A percentile compares a stretch with the other conserved stretches of the same genome.
Conservation (phyloP, 2,113 vertebrate species). For the Furnarius figulus region DNA sequence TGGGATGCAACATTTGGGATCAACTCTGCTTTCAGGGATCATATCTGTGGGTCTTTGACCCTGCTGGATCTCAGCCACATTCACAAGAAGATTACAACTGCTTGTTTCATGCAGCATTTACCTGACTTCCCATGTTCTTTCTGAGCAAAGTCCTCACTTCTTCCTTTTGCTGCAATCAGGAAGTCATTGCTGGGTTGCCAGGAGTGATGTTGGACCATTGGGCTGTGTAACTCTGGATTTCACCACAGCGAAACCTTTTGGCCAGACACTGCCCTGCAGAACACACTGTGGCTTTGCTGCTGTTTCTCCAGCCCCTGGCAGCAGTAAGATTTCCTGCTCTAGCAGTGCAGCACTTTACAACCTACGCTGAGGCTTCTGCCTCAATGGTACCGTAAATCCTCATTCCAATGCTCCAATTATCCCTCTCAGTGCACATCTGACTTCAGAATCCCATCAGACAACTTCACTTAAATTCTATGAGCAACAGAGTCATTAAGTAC, state of each 20-base stretch:
- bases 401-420: not conserved
- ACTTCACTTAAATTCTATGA: slow-evolving; percentile 41
- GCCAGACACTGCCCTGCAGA: not conserved
- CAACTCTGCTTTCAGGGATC: not conserved
- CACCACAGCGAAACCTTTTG: slow-evolving; percentile 12
- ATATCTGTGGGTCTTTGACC: slow-evolving; percentile 23
- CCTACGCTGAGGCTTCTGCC: not conserved
- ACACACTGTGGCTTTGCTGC: not conserved
- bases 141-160: not conserved
- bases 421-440: not conserved
- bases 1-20: not conserved
- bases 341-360: not conserved
- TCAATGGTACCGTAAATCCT: not conserved
- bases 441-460: slow-evolving; percentile 8
- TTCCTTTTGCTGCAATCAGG: slow-evolving; percentile 2
- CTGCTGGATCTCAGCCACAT: not conserved
- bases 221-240: slow-evolving; percentile 43
- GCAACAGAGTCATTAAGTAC: slow-evolving; percentile 1
- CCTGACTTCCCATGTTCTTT: slow-evolving; percentile 9
- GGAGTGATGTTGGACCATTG: slow-evolving; percentile 13
- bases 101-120: not conserved
- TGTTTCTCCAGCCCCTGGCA: not conserved
- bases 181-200: not conserved
- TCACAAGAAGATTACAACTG: slow-evolving; percentile 17
- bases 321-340: not conserved